Conservation (phyloP, 2,888 invertebrate genomes). For the Leucoma salicis region DNA sequence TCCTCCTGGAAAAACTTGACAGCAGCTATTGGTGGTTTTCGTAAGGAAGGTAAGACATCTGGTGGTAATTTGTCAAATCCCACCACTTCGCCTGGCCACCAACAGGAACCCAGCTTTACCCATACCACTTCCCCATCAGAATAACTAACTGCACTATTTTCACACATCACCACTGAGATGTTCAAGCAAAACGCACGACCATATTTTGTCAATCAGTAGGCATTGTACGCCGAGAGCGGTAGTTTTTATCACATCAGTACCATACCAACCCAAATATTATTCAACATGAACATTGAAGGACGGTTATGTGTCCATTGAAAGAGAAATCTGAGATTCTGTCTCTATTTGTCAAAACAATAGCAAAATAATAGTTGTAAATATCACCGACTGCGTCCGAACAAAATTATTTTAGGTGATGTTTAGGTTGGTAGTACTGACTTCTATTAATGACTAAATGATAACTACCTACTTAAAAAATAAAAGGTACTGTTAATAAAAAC, state of each 20-base stretch:
- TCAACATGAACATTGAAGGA: slow-evolving; percentile 33
- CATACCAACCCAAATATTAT: slow-evolving; percentile 34
- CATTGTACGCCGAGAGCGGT: slow-evolving; percentile 63
- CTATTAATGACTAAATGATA: neutral
- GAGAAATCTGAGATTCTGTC: slow-evolving; percentile 40
- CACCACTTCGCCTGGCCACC: slow-evolving; percentile 94
- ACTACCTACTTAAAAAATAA: neutral
- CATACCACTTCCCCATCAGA: slow-evolving; percentile 91
- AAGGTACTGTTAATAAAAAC: neutral
- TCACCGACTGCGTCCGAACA: slow-evolving; percentile 80
- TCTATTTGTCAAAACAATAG: slow-evolving; percentile 72
- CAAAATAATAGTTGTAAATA: slow-evolving; percentile 79
- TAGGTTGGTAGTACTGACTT: slow-evolving; percentile 59
- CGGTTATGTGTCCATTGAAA: slow-evolving; percentile 29
- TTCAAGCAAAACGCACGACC: slow-evolving; percentile 74
- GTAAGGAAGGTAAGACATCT: slow-evolving; percentile 84
- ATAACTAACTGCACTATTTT: slow-evolving; percentile 85
- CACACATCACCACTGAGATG: slow-evolving; percentile 83
- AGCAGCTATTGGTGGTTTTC: slow-evolving; percentile 88
- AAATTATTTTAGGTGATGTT: slow-evolving; percentile 59
- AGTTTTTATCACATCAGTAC: slow-evolving; percentile 58
- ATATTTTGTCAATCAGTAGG: slow-evolving; percentile 69
- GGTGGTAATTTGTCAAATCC: slow-evolving; percentile 84
- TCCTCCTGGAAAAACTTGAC: slow-evolving; percentile 94
- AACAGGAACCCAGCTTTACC: slow-evolving; percentile 90